These are phyloP conservation scores for Neofelis nebulosa DNA, from an alignment of 2,113 vertebrate genomes.

Conservation along the genomic window DNA sequence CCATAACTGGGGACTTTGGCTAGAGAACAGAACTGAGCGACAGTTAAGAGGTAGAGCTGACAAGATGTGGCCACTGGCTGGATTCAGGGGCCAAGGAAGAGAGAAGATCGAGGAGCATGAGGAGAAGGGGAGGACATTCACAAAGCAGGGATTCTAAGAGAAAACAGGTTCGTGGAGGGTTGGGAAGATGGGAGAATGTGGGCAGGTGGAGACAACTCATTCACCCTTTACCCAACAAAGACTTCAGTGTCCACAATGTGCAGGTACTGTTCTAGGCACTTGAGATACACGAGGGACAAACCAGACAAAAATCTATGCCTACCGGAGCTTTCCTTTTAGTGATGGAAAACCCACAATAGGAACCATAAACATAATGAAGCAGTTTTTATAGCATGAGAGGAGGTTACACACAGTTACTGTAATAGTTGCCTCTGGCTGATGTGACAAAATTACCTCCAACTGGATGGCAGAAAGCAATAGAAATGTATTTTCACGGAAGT, in stretches of 20 bases:
- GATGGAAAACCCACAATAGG: neutral
- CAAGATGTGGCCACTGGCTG: neutral
- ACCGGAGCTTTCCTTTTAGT: neutral
- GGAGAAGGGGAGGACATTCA: neutral
- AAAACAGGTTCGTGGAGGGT: rapidly evolving
- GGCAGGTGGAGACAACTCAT: neutral
- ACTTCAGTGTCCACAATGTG: neutral
- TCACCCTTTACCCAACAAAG: neutral
- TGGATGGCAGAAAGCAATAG: neutral
- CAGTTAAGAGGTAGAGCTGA: neutral
- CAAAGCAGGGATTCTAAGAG: neutral
- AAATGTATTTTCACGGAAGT: neutral
- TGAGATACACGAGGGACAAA: neutral
- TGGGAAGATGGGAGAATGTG: neutral
- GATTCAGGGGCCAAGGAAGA: neutral
- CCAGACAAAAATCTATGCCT: neutral
- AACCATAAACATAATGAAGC: neutral
- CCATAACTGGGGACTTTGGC: neutral
- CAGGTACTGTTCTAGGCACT: neutral
- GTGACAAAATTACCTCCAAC: neutral
- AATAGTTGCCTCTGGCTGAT: neutral
- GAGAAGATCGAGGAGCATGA: neutral
- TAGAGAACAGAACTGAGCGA: neutral
- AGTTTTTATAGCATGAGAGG: no score
- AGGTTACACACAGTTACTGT: neutral